phyloP scores from a whole-genome alignment of 2,888 invertebrate genomes.

The Hanleya hanleyi region DNA sequence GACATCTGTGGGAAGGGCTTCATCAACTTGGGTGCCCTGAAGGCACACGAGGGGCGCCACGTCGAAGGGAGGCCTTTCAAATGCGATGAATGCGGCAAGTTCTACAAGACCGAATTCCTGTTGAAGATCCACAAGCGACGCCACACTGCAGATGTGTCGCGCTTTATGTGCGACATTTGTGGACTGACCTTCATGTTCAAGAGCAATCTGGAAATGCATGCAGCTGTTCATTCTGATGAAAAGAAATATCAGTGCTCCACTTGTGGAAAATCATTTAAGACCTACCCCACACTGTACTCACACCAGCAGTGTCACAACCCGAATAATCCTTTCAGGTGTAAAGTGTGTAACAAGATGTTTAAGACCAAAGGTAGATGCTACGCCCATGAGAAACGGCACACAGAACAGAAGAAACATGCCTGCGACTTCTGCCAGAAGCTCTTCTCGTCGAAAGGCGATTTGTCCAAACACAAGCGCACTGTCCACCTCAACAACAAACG shows the following conservation, averaged over 20 bases:
- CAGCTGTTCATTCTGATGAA: constrained; percentile 54
- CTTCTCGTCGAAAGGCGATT: constrained; percentile 67
- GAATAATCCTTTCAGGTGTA: constrained; percentile 54
- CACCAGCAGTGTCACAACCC: constrained; percentile 62
- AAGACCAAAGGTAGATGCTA: constrained; percentile 63
- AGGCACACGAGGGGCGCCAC: constrained; percentile 53
- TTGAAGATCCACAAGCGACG: constrained; percentile 57
- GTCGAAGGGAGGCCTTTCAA: constrained; percentile 39
- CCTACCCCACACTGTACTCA: constrained; percentile 63
- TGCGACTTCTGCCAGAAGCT: constrained; percentile 59
- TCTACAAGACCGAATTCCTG: constrained; percentile 59
- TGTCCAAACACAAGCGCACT: constrained; percentile 64
- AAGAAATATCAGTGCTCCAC: constrained; percentile 52
- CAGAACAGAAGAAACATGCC: constrained; percentile 50
- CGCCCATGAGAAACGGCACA: constrained; percentile 63
- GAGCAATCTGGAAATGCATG: constrained; percentile 62
- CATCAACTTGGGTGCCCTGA: constrained; percentile 47
- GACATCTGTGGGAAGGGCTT: constrained; percentile 59
- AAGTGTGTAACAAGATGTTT: constrained; percentile 59
- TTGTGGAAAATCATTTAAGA: constrained; percentile 67
- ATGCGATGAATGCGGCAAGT: constrained; percentile 62
- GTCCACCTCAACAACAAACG: constrained; percentile 59
- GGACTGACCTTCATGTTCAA: constrained; percentile 63
- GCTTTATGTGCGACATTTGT: constrained; percentile 65
- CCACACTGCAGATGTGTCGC: constrained; percentile 46